Percentiles rank a stretch among this genome's conserved stretches.
Evolutionary conservation across 2,888 invertebrate genomes (phyloP).

Genomic region (Catonia carolina): DNA sequence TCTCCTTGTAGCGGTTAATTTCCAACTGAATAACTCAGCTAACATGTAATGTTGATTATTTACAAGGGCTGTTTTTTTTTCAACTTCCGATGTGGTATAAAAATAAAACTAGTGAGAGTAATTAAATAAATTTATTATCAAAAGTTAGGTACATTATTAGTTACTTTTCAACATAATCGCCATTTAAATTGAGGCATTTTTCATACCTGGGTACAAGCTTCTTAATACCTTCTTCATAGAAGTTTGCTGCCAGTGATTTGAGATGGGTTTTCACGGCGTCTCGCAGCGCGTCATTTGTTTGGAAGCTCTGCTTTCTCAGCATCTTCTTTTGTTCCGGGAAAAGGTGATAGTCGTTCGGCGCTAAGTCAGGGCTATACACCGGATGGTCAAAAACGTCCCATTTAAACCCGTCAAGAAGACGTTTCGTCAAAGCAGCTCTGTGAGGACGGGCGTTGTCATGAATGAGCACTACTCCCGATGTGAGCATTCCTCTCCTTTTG

Average conservation of each 20-base stretch:
- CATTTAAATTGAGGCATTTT: conserved; percentile 20
- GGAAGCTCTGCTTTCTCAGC: conserved; percentile 15
- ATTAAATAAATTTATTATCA: too few species aligned
- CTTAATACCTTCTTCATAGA: conserved; percentile 19
- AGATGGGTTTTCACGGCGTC: conserved; percentile 4
- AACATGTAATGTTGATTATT: too few species aligned
- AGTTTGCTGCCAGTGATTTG: conserved; percentile 15
- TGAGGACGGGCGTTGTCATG: conserved; percentile 28
- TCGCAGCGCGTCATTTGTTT: conserved; percentile 1
- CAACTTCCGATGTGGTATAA: too few species aligned
- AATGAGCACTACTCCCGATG: conserved; percentile 11
- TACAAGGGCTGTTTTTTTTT: too few species aligned
- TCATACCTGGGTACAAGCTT: conserved; percentile 17
- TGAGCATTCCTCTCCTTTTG: conserved; percentile 10
- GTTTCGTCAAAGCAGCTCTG: conserved; percentile 11
- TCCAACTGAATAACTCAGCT: neutral
- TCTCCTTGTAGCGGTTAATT: neutral
- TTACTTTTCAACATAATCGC: too few species aligned
- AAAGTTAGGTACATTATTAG: too few species aligned
- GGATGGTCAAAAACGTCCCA: conserved; percentile 24
- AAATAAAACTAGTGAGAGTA: too few species aligned
- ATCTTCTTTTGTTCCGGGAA: conserved; percentile 17
- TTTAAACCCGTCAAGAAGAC: conserved; percentile 16
- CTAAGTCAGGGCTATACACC: conserved; percentile 23
- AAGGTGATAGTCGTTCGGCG: conserved; percentile 24